Evolutionary conservation across 1,140 invertebrate genomes (phyloP), one percentile per base, ranked within the genome.

Genomic region (Eupristina koningsbergeri): DNA sequence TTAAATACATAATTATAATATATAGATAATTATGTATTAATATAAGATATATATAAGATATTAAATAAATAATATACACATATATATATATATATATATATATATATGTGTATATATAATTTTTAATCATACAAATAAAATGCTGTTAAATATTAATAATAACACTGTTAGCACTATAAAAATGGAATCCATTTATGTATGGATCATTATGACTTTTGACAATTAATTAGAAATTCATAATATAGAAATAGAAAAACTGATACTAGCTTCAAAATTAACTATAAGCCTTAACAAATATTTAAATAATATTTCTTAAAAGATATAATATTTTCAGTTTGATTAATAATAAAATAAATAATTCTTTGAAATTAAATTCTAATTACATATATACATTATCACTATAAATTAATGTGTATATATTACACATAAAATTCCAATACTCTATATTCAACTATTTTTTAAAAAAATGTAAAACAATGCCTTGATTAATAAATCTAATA

Each of bases 301-400:
- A 61, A 36, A 69, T 26, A 64, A 63, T 63, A 31, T 47, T 45
- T 63, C 29, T 5, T 53, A 71, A 81, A 41, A 81, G 29, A 63
- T 41, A 63, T 53, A 63, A 47, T 45, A 31, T 71, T 80, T 80
- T 31, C 39, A 64, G 36, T 80, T 36, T 69, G 0, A 41, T 22
- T 53, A 47, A 69, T 26, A 45, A 36, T 80, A 74, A 81, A 73
- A 76, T 81, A 78, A 77, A 83, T 83, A 77, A 41, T 67, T 76
- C 47, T 83, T 47, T 77, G 74, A 31, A 76, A 58, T 47, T 83
- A 73, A 78, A 71, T 78, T 47, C 75, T 78, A 73, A 67, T 71
- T 45, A 63, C n/a, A 78, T 76, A 45, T 26, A 61, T 47, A n/a
- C 73, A 61, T 69, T n/a, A n/a, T n/a, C n/a, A n/a, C n/a, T n/a